Percentiles rank a stretch among this genome's conserved stretches.
phyloP scores from a whole-genome alignment of 1,140 invertebrate genomes.

The Dendroctonus valens region DNA sequence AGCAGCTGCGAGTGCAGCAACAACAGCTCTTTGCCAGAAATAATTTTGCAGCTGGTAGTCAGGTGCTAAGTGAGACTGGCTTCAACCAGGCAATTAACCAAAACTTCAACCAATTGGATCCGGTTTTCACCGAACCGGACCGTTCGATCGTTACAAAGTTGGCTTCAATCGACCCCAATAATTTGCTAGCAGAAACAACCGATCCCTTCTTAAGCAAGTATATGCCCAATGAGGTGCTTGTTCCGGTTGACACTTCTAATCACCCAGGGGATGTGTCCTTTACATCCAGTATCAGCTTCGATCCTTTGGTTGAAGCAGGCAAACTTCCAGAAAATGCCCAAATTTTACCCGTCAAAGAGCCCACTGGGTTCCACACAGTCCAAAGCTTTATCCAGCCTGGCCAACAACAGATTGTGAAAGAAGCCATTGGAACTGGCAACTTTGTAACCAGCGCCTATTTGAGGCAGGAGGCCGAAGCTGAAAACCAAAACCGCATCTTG shows the following conservation, averaged over 20 bases:
- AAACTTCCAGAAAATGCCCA: slow-evolving; percentile 44
- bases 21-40: slow-evolving; percentile 7
- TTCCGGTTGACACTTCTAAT: not conserved
- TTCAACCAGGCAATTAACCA: slow-evolving; percentile 21
- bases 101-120: slow-evolving; percentile 29
- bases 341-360: slow-evolving; percentile 43
- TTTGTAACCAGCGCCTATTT: too few relatives aligned
- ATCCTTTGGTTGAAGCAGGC: slow-evolving; percentile 36
- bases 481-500: slow-evolving; percentile 47
- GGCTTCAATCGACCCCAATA: slow-evolving; percentile 20
- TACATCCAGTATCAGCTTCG: slow-evolving; percentile 54
- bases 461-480: too few relatives aligned
- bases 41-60: slow-evolving; percentile 1
- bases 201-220: slow-evolving; percentile 17
- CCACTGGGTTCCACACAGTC: slow-evolving; percentile 41
- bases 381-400: not conserved
- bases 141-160: slow-evolving; percentile 22
- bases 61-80: slow-evolving; percentile 2
- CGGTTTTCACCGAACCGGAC: slow-evolving; percentile 30
- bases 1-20: slow-evolving; percentile 31
- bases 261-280: slow-evolving; percentile 46
- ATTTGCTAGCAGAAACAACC: not conserved
- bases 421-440: too few relatives aligned
- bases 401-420: not conserved
- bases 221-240: slow-evolving; percentile 13